A percentile compares a stretch with the other conserved stretches of the same genome.
Conservation (phyloP, 2,797 vertebrate species). For the Margarornis squamiger region DNA sequence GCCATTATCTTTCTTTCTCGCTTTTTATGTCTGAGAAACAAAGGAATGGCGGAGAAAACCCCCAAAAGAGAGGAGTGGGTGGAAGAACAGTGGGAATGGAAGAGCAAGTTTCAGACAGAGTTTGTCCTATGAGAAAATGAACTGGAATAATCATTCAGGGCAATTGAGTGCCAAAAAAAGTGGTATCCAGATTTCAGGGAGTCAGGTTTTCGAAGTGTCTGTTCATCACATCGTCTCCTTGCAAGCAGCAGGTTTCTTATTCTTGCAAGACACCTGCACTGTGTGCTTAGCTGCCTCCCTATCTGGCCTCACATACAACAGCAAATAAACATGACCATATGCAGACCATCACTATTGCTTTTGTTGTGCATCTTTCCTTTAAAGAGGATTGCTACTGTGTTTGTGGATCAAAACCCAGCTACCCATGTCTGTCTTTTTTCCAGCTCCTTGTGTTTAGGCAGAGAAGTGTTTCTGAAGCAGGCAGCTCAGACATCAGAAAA, state of each 20-base stretch:
- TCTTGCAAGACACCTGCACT: background rate
- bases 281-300: background rate
- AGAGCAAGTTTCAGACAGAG: background rate
- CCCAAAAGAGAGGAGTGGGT: background rate
- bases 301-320: fast-evolving
- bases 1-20: slow-evolving; percentile 1
- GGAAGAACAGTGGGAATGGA: background rate
- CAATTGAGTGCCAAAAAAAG: background rate
- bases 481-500: slow-evolving; percentile 32
- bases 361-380: background rate
- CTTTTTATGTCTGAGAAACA: slow-evolving; percentile 8
- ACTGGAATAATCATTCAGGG: background rate
- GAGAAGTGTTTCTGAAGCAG: slow-evolving; percentile 13
- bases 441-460: background rate
- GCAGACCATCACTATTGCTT: background rate
- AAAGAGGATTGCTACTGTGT: background rate
- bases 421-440: background rate
- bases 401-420: background rate
- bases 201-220: background rate
- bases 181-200: background rate
- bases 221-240: background rate
- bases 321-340: background rate
- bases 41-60: background rate
- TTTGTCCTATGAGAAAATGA: background rate
- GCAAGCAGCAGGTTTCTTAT: background rate